Conservation (phyloP, 2,888 invertebrate species). For the Mycogona germanica region DNA sequence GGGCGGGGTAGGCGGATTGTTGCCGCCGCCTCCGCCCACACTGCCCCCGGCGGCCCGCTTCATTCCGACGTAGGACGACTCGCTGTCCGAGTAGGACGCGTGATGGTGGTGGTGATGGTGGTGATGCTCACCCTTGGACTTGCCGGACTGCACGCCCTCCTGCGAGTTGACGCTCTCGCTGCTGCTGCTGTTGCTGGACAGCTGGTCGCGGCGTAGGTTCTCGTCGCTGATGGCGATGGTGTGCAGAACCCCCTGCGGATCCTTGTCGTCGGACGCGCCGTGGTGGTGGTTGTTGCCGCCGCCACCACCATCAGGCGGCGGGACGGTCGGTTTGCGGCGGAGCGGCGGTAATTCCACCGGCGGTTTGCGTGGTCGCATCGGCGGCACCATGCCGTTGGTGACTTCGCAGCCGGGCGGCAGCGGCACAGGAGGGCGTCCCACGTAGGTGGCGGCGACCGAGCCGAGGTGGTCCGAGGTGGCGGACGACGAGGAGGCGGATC, state of each 20-base stretch:
- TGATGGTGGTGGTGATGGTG: constrained; percentile 2
- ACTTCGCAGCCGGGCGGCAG: no score
- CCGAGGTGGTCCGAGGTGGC: not conserved
- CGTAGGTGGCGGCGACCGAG: no score
- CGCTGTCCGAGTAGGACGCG: constrained; percentile 19
- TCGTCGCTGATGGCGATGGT: constrained; percentile 26
- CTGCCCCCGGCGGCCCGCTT: not conserved
- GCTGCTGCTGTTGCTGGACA: constrained; percentile 54
- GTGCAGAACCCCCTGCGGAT: constrained; percentile 22
- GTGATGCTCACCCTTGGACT: not conserved
- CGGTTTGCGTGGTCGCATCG: constrained; percentile 41
- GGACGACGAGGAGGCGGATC: not conserved
- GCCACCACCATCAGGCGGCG: no score
- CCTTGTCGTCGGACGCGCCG: constrained; percentile 20
- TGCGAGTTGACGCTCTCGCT: constrained; percentile 63
- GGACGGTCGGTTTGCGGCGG: constrained; percentile 21
- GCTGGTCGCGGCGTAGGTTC: constrained; percentile 29
- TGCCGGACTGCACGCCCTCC: constrained; percentile 42
- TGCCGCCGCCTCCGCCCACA: not conserved
- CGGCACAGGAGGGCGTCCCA: no score
- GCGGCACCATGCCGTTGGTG: constrained; percentile 32
- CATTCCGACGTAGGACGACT: constrained; percentile 17
- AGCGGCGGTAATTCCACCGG: constrained; percentile 19
- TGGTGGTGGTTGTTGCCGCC: constrained; percentile 5
- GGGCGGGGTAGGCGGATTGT: constrained; percentile 22